phyloP scores from a whole-genome alignment of 2,797 vertebrate genomes.

The Mico argentatus region DNA sequence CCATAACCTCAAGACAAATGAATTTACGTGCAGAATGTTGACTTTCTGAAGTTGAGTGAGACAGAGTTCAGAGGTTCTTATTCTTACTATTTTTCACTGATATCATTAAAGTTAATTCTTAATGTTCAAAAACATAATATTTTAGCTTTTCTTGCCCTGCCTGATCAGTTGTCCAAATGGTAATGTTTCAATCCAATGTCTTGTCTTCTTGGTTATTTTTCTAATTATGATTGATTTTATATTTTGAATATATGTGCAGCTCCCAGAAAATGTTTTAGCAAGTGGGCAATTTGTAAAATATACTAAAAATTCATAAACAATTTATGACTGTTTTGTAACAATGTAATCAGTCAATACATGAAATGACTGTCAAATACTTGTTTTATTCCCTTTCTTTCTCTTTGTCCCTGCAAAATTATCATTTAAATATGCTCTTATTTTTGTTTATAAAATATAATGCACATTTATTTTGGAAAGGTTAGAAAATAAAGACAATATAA shows the following conservation, averaged over 20 bases:
- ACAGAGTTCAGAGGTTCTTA: neutral
- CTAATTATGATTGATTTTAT: slow-evolving; percentile 12
- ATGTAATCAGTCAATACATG: neutral
- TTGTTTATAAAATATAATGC: neutral
- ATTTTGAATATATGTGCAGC: neutral
- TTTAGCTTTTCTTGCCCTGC: neutral
- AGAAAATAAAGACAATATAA: slow-evolving; percentile 1
- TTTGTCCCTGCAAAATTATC: neutral
- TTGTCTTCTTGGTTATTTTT: neutral
- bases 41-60: neutral
- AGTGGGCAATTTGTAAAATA: neutral
- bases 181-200: neutral
- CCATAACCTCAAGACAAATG: neutral
- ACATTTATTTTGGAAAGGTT: neutral
- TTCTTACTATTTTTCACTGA: neutral
- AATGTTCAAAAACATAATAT: neutral
- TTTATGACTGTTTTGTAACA: neutral
- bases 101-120: neutral
- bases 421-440: neutral
- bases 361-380: neutral
- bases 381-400: neutral
- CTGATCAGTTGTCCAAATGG: neutral
- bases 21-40: neutral
- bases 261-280: slow-evolving; percentile 39
- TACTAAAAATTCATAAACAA: neutral